These are phyloP conservation scores for Sesamia inferens DNA, from an alignment of 2,888 invertebrate species.

Conservation along the genomic window DNA sequence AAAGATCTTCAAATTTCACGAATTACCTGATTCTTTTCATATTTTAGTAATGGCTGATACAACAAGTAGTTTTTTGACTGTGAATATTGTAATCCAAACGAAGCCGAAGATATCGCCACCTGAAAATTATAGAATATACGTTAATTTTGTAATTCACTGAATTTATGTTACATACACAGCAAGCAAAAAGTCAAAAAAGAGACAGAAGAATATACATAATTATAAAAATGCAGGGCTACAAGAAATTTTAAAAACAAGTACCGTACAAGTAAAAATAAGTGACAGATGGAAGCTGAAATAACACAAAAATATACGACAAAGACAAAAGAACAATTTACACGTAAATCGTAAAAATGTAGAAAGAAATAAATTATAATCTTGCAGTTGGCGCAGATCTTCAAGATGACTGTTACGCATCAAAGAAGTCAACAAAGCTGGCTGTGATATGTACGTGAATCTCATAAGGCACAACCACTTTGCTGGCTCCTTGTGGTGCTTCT, in stretches of 20 bases:
- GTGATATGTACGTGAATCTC: slow-evolving; percentile 96
- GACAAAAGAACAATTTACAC: slow-evolving; percentile 1
- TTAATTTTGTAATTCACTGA: slow-evolving; percentile 22
- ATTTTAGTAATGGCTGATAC: background rate
- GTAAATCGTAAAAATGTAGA: slow-evolving; percentile 5
- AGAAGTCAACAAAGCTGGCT: slow-evolving; percentile 94
- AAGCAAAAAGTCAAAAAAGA: background rate
- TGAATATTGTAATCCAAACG: slow-evolving; percentile 22
- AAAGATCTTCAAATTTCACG: background rate
- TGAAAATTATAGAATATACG: slow-evolving; percentile 27
- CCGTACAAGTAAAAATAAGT: background rate
- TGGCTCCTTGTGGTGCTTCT: slow-evolving; percentile 78
- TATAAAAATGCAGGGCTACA: background rate
- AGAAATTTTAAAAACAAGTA: background rate
- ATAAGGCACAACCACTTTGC: slow-evolving; percentile 96
- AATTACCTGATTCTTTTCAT: background rate
- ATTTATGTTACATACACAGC: slow-evolving; percentile 2
- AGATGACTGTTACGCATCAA: slow-evolving; percentile 53
- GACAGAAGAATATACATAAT: slow-evolving; percentile 6
- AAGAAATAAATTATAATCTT: slow-evolving; percentile 12
- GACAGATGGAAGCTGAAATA: slow-evolving; percentile 9
- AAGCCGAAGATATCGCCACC: slow-evolving; percentile 42
- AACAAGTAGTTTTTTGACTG: slow-evolving; percentile 2
- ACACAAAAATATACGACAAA: slow-evolving; percentile 18
- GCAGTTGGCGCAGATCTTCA: slow-evolving; percentile 9